Evolutionary conservation across 2,797 vertebrate genomes (phyloP).

Genomic region (Selene dorsalis): DNA sequence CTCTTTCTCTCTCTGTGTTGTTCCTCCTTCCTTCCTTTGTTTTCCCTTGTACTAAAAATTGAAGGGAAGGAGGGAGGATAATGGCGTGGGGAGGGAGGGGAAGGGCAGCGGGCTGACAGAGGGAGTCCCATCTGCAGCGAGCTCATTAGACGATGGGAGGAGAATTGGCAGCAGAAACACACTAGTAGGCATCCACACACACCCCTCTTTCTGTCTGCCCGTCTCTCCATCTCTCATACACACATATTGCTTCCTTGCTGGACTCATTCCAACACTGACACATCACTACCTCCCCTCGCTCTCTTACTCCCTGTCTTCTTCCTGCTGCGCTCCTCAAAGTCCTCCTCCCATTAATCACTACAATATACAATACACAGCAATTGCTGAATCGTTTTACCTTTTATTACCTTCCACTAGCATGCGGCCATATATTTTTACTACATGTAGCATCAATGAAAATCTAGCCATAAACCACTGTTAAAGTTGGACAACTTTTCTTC

Average conservation of each 20-base stretch:
- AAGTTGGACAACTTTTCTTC: constrained; percentile 48
- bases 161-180: constrained; percentile 60
- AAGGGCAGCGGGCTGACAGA: constrained; percentile 68
- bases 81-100: constrained; percentile 45
- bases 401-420: constrained; percentile 51
- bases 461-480: constrained; percentile 64
- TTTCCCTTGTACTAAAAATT: constrained; percentile 36
- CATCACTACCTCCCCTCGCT: constrained; percentile 42
- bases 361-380: constrained; percentile 59
- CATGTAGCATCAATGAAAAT: constrained; percentile 61
- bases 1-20: constrained; percentile 1
- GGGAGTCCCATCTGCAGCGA: constrained; percentile 79
- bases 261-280: constrained; percentile 63
- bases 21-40: constrained; percentile 45
- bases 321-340: constrained; percentile 49
- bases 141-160: constrained; percentile 78
- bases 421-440: constrained; percentile 63
- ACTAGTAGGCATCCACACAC: constrained; percentile 55
- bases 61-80: constrained; percentile 48
- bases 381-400: constrained; percentile 60
- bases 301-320: constrained; percentile 39
- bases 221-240: constrained; percentile 24
- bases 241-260: constrained; percentile 60
- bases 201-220: constrained; percentile 19
- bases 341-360: constrained; percentile 70